Conservation (phyloP, 2,888 invertebrate species). For the Oeneis ivallda region DNA sequence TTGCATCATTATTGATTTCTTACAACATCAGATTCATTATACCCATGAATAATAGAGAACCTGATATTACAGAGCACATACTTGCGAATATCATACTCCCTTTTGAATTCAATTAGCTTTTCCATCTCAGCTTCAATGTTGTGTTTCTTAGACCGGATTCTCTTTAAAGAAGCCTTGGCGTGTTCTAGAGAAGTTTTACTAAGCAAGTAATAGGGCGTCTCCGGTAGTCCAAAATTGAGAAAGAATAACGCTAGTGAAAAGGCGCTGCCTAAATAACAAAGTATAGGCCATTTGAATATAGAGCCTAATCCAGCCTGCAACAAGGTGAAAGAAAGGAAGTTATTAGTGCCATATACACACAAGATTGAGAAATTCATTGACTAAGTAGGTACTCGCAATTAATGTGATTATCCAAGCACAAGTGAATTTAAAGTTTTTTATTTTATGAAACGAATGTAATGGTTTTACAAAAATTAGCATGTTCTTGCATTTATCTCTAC, state of each 20-base stretch:
- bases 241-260: constrained; percentile 44
- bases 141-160: constrained; percentile 50
- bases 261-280: constrained; percentile 48
- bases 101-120: constrained; percentile 54
- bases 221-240: constrained; percentile 50
- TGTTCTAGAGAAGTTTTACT: constrained; percentile 43
- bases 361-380: not conserved
- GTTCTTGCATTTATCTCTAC: too few relatives aligned
- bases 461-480: too few relatives aligned
- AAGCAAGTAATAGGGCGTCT: constrained; percentile 60
- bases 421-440: too few relatives aligned
- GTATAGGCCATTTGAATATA: constrained; percentile 47
- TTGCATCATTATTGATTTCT: too few relatives aligned
- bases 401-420: not conserved
- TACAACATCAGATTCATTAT: not conserved
- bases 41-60: not conserved
- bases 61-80: constrained; percentile 35
- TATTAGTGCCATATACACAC: not conserved
- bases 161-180: constrained; percentile 44
- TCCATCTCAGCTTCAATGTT: constrained; percentile 52
- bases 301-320: constrained; percentile 55
- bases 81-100: constrained; percentile 57
- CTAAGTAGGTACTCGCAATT: too few relatives aligned
- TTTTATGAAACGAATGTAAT: too few relatives aligned
- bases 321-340: not conserved